Evolutionary conservation across 2,113 vertebrate species (phyloP).

Genomic region (Coturnix japonica): DNA sequence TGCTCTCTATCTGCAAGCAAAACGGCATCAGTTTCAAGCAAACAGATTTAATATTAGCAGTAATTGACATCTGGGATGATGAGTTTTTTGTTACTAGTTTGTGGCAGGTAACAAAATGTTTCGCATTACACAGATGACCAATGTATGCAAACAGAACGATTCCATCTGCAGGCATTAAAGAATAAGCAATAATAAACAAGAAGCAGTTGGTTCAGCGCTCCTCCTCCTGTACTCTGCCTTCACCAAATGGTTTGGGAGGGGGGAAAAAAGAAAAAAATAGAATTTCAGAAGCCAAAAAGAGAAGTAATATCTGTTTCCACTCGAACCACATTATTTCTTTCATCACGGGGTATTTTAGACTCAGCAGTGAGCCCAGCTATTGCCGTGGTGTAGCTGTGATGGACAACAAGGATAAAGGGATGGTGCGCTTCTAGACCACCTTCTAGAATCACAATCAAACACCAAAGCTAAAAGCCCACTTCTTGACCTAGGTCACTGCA

Average conservation of each 20-base stretch:
- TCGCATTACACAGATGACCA: neutral
- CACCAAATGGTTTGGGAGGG: rapidly evolving
- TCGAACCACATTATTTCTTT: neutral
- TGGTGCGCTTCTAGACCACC: no score
- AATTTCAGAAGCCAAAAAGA: neutral
- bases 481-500: neutral
- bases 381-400: neutral
- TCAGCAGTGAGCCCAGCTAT: neutral
- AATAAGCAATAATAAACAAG: no score
- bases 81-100: neutral
- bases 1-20: neutral
- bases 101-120: neutral
- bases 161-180: neutral
- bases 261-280: neutral
- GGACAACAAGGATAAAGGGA: neutral
- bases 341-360: neutral
- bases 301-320: neutral
- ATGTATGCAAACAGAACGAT: neutral
- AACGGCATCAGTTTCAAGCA: neutral
- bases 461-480: neutral
- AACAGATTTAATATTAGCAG: neutral
- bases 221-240: neutral
- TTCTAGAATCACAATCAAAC: neutral
- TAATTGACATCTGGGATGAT: neutral
- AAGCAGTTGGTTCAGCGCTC: neutral